Conservation (phyloP, 2,888 invertebrate genomes). For the Pemphredon lugubris region DNA sequence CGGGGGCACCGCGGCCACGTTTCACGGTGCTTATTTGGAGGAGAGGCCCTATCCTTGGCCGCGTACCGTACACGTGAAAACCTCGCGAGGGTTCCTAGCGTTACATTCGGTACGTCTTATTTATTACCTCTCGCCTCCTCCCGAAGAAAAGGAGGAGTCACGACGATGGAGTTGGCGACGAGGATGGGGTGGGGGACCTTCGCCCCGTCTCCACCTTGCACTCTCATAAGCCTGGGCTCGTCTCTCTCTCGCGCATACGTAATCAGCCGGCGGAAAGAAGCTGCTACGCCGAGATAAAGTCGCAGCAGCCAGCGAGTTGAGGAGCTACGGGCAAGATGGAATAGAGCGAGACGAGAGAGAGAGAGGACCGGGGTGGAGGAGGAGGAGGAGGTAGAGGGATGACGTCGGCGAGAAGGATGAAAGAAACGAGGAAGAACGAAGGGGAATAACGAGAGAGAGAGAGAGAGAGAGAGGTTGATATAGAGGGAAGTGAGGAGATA, state of each 20-base stretch:
- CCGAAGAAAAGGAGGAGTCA: slow-evolving; percentile 8
- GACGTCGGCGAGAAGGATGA: slow-evolving; percentile 34
- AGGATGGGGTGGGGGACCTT: slow-evolving; percentile 16
- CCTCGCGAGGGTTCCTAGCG: slow-evolving; percentile 33
- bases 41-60: slow-evolving; percentile 13
- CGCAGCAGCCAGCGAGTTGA: slow-evolving; percentile 43
- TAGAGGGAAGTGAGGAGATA: slow-evolving; percentile 24
- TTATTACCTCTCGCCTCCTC: slow-evolving; percentile 62
- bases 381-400: slow-evolving; percentile 11
- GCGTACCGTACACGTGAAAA: slow-evolving; percentile 33
- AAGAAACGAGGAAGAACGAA: slow-evolving; percentile 11
- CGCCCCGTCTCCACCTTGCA: slow-evolving; percentile 66
- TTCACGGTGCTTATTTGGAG: slow-evolving; percentile 32
- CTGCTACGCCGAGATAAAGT: slow-evolving; percentile 72
- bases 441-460: slow-evolving; percentile 3
- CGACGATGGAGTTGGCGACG: slow-evolving; percentile 43
- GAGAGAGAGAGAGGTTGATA: background rate
- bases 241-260: slow-evolving; percentile 72
- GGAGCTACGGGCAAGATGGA: slow-evolving; percentile 22
- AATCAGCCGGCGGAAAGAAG: slow-evolving; percentile 73
- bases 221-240: slow-evolving; percentile 71
- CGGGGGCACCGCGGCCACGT: slow-evolving; percentile 16
- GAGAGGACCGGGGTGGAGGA: slow-evolving; percentile 16
- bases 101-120: slow-evolving; percentile 65
- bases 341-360: slow-evolving; percentile 18